These are phyloP conservation scores for Adelges cooleyi DNA, from an alignment of 1,140 invertebrate species.

Conservation along the genomic window DNA sequence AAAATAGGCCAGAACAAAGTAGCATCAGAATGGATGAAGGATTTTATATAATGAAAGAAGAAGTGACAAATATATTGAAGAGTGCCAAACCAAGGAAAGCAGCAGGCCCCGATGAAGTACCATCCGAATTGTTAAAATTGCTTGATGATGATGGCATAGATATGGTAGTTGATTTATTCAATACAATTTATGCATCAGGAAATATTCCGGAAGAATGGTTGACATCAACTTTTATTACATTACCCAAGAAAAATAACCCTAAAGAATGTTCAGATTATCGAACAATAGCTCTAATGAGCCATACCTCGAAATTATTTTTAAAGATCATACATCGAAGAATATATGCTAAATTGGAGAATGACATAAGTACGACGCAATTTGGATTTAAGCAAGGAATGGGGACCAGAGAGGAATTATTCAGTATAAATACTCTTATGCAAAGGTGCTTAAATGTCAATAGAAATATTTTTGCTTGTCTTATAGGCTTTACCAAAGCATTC, in stretches of 20 bases:
- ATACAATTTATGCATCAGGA: not conserved
- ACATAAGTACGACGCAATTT: conserved; percentile 31
- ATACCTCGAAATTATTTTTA: conserved; percentile 25
- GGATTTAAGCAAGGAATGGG: conserved; percentile 32
- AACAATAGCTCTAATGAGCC: conserved; percentile 11
- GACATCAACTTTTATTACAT: conserved; percentile 18
- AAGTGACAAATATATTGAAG: not conserved
- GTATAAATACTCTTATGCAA: conserved; percentile 31
- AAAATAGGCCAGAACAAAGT: not conserved
- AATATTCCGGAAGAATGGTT: conserved; percentile 10
- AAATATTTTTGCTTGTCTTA: conserved; percentile 29
- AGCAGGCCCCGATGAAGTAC: not conserved
- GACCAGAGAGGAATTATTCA: conserved; percentile 33
- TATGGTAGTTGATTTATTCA: conserved; percentile 16
- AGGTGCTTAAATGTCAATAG: conserved; percentile 30
- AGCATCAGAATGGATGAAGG: not conserved
- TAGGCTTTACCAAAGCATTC: not conserved
- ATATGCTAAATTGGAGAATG: conserved; percentile 1
- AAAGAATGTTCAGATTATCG: conserved; percentile 16
- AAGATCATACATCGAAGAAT: conserved; percentile 21
- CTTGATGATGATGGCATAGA: not conserved
- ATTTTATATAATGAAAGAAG: not conserved
- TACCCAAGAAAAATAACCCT: conserved; percentile 15
- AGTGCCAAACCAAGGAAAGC: not conserved
- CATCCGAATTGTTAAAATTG: not conserved